phyloP scores from a whole-genome alignment of 2,888 invertebrate species.

The Ferrisia virgata region DNA sequence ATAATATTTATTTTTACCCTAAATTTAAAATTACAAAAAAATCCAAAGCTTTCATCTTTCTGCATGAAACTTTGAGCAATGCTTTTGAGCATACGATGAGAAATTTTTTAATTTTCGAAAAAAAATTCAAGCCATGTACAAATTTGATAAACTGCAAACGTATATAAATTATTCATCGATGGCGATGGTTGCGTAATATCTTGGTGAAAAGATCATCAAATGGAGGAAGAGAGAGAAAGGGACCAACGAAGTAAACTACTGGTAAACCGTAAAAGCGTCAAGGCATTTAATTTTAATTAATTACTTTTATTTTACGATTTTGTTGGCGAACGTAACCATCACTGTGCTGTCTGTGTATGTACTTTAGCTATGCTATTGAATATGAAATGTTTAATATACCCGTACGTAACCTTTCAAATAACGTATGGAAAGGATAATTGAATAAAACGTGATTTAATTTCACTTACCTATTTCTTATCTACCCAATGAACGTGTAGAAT shows the following conservation, averaged over 20 bases:
- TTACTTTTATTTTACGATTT: conserved; percentile 15
- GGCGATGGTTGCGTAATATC: neutral
- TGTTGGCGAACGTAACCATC: neutral
- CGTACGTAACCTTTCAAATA: neutral
- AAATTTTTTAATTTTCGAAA: no score
- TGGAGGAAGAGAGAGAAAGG: neutral
- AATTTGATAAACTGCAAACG: no score
- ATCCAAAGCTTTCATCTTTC: no score
- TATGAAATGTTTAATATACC: neutral
- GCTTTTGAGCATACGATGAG: no score
- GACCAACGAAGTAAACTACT: neutral
- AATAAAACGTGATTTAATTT: neutral
- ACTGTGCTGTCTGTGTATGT: no score
- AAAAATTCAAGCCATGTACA: no score
- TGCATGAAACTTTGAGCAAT: no score
- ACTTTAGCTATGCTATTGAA: no score
- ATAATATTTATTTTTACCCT: no score
- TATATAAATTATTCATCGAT: no score
- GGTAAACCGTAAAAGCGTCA: neutral
- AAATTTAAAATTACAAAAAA: no score
- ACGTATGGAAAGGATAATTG: neutral
- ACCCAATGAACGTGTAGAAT: neutral
- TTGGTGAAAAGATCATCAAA: no score
- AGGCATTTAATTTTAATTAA: conserved; percentile 3
- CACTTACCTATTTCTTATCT: neutral